A percentile compares a stretch with the other conserved stretches of the same genome.
Evolutionary conservation across 1,140 invertebrate species (phyloP).

Genomic region (Delia radicum): DNA sequence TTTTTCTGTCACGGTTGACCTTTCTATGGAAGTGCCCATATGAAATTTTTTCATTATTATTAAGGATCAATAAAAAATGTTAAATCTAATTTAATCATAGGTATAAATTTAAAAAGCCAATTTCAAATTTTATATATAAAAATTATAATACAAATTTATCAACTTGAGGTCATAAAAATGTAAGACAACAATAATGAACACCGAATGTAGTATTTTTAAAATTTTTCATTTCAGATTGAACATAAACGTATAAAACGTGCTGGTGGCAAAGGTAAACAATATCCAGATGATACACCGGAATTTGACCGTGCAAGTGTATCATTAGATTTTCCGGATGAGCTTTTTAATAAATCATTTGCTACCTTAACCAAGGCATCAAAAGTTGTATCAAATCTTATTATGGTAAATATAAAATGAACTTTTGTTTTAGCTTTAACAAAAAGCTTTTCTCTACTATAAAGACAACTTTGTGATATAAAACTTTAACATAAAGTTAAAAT

Average conservation of each 20-base stretch:
- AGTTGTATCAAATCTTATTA: conserved; percentile 66
- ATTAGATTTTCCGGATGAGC: conserved; percentile 65
- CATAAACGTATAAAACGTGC: conserved; percentile 7
- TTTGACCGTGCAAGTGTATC: conserved; percentile 66
- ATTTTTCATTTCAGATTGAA: conserved; percentile 11
- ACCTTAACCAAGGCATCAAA: conserved; percentile 71
- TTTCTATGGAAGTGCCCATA: too few relatives aligned
- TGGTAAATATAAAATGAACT: conserved; percentile 59
- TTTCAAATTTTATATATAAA: too few relatives aligned
- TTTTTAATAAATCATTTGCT: conserved; percentile 70
- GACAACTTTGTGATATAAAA: too few relatives aligned
- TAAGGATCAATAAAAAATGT: too few relatives aligned
- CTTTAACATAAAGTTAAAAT: background rate
- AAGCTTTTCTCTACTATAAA: background rate
- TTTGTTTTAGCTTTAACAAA: background rate
- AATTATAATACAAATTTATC: background rate
- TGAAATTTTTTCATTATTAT: too few relatives aligned
- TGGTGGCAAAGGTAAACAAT: background rate
- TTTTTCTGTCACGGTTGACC: too few relatives aligned
- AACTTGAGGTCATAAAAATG: background rate
- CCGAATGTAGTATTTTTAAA: background rate
- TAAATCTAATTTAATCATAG: too few relatives aligned
- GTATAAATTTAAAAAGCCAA: too few relatives aligned
- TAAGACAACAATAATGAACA: too few relatives aligned
- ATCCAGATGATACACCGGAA: conserved; percentile 64